A percentile compares a stretch with the other conserved stretches of the same genome.
Conservation (phyloP, 2,888 invertebrate genomes). For the Drosophila maculinotata region DNA sequence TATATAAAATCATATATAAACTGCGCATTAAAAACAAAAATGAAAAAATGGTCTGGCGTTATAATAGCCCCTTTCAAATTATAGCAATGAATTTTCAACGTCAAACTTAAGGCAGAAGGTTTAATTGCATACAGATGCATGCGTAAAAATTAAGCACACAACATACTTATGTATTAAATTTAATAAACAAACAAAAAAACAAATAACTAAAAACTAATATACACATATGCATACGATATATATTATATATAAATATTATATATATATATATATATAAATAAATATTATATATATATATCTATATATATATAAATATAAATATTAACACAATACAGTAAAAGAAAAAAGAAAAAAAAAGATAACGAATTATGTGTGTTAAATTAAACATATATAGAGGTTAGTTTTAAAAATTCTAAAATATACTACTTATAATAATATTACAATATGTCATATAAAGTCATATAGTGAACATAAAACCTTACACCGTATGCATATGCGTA, state of each 20-base stretch:
- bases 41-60: conserved; percentile 36
- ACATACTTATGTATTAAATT: conserved; percentile 76
- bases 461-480: conserved; percentile 57
- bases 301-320: conserved; percentile 5
- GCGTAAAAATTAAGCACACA: conserved; percentile 62
- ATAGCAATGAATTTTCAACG: conserved; percentile 60
- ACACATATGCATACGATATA: conserved; percentile 43
- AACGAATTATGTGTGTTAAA: conserved; percentile 47
- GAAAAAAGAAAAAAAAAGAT: conserved; percentile 11
- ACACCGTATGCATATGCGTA: conserved; percentile 51
- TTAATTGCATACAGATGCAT: conserved; percentile 48
- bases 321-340: conserved; percentile 25
- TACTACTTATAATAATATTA: conserved; percentile 55
- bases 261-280: conserved; percentile 13
- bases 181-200: conserved; percentile 46
- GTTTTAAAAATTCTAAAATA: conserved; percentile 66
- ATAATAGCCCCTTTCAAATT: conserved; percentile 49
- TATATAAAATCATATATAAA: conserved; percentile 36
- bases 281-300: conserved; percentile 17
- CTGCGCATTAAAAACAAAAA: conserved; percentile 10
- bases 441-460: conserved; percentile 64
- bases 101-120: conserved; percentile 47
- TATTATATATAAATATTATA: conserved; percentile 17
- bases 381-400: conserved; percentile 59
- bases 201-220: conserved; percentile 39